Evolutionary conservation across 2,888 invertebrate genomes (phyloP), one percentile per base, ranked within the genome.

Genomic region (Labia minor): DNA sequence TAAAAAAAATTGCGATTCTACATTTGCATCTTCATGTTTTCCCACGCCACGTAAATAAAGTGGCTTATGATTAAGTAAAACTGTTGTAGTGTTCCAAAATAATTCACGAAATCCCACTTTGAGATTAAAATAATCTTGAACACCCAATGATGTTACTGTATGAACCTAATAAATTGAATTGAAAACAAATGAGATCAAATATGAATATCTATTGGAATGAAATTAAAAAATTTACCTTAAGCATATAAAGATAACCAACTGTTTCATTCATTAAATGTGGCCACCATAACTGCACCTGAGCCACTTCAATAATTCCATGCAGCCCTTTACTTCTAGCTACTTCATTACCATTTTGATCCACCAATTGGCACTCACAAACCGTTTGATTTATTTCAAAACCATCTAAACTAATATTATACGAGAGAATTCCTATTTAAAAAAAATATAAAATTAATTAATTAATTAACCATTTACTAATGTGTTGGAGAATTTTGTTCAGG

Each of bases 21-120:
- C 83, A 73, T 83, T 81, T 61, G 81, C 78, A 74, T 85, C 85
- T 73, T 85, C 85, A 72, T 85, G 85, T 75, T 82, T 83, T 67
- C 82, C 83, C 69, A 83, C 82, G 8, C 85, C 85, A 66, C 78
- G 78, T 69, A 85, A 81, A 73, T 85, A 85, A 72, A 85, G 78
- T 6, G 80, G 80, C 69, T 77, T 75, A 11, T 75, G 75, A 72
- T 85, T 85, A 64, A 85, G 78, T 11, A 79, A 72, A 3, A 82
- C 72, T 62, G 76, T 73, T 3, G 70, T 73, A 10, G 77, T 74
- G 16, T 78, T 78, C 70, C 80, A 78, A 6, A 73, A 70, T 11
- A 85, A 76, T 1, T 78, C 78, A 61, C 85, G 76, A 68, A 85
- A 80, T 8, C 85, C 85, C 73, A 85, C 79, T 21, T 77, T 77